Conservation (phyloP, 2,797 vertebrate genomes). For the Anguilla obscura region DNA sequence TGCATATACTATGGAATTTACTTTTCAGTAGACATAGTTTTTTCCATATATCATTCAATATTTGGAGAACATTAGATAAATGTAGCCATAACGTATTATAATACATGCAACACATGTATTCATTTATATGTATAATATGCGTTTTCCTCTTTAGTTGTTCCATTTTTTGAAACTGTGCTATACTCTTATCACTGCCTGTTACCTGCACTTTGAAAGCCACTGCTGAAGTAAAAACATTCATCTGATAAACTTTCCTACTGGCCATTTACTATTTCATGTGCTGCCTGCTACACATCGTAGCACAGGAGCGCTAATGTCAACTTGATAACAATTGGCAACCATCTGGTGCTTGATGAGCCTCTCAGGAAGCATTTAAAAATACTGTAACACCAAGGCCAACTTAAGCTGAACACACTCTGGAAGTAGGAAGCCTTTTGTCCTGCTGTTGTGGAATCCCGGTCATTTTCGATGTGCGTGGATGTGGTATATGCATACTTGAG, state of each 20-base stretch:
- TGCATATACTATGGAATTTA: neutral
- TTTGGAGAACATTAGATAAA: neutral
- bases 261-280: neutral
- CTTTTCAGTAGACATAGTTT: neutral
- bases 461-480: neutral
- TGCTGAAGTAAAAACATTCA: neutral
- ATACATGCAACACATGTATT: neutral
- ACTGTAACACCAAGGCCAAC: neutral
- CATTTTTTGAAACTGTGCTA: neutral
- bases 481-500: neutral
- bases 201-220: neutral
- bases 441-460: neutral
- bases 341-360: neutral
- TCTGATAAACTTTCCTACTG: neutral
- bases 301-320: neutral
- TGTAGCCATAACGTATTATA: neutral
- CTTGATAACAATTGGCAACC: neutral
- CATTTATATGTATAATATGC: neutral
- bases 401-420: neutral
- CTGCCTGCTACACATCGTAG: neutral
- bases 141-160: neutral
- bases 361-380: neutral
- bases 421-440: neutral
- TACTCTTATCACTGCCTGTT: neutral
- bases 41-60: neutral